Evolutionary conservation across 2,888 invertebrate genomes (phyloP).

Genomic region (Seira sanloemensis): DNA sequence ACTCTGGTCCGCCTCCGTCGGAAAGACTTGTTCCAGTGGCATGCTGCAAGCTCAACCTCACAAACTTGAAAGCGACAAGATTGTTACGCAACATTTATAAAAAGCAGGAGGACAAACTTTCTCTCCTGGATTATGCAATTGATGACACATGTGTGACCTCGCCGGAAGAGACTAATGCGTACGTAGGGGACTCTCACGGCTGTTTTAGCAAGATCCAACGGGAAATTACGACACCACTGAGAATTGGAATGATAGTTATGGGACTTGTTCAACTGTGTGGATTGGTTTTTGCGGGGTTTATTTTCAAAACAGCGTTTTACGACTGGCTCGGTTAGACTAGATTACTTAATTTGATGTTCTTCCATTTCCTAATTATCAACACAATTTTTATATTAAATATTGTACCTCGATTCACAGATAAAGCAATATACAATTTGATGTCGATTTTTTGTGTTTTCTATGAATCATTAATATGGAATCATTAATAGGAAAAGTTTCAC

Average conservation of each 20-base stretch:
- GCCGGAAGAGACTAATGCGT: conserved; percentile 45
- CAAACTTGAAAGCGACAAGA: conserved; percentile 11
- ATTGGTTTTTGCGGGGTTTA: conserved; percentile 36
- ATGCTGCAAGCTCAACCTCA: conserved; percentile 52
- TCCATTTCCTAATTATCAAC: too few species aligned
- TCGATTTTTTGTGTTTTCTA: too few species aligned
- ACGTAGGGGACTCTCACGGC: conserved; percentile 46
- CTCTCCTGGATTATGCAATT: conserved; percentile 37
- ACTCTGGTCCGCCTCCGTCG: neutral
- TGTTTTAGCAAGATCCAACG: conserved; percentile 54
- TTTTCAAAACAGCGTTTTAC: conserved; percentile 40
- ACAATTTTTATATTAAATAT: too few species aligned
- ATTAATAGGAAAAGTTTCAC: too few species aligned
- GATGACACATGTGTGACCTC: conserved; percentile 35
- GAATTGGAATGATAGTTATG: conserved; percentile 37
- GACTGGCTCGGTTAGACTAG: conserved; percentile 8
- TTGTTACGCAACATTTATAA: conserved; percentile 40
- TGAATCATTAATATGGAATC: too few species aligned
- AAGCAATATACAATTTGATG: too few species aligned
- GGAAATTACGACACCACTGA: conserved; percentile 36
- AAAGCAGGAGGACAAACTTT: conserved; percentile 31
- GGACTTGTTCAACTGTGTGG: conserved; percentile 48
- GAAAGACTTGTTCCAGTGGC: conserved; percentile 45
- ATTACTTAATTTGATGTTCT: too few species aligned
- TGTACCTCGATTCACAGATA: too few species aligned